These are phyloP conservation scores for Otis tarda DNA, from an alignment of 2,113 vertebrate species.

Conservation along the genomic window DNA sequence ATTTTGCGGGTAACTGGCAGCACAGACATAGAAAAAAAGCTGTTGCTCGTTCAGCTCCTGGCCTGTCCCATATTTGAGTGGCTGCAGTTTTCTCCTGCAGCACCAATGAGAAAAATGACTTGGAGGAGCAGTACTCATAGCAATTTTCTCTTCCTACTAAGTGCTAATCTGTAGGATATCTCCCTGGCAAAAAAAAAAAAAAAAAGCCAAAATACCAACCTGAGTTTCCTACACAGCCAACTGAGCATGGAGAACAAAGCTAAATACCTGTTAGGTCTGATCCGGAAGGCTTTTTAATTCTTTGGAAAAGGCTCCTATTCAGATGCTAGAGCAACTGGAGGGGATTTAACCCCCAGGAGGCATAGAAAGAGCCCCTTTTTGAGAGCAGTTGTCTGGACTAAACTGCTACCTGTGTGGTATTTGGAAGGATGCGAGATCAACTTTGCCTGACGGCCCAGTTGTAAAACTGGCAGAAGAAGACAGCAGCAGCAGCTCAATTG, in stretches of 20 bases:
- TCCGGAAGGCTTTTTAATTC: neutral
- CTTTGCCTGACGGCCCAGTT: constrained; percentile 16
- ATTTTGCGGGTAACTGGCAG: neutral
- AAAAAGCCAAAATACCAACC: neutral
- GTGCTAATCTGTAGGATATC: neutral
- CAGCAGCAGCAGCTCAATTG: constrained; percentile 11
- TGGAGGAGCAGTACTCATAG: neutral
- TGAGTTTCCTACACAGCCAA: neutral
- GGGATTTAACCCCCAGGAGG: neutral
- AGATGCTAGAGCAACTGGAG: neutral
- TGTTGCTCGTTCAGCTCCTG: neutral
- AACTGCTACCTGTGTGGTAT: constrained; percentile 22
- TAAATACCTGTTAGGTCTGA: neutral
- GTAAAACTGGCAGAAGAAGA: neutral
- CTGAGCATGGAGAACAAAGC: neutral
- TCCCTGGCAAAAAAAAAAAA: neutral
- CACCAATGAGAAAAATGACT: neutral
- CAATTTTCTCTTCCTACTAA: constrained; percentile 4
- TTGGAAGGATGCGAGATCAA: neutral
- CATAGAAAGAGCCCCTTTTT: neutral
- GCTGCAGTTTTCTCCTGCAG: neutral
- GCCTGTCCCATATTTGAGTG: neutral
- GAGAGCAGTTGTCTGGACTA: neutral
- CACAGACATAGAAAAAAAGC: neutral
- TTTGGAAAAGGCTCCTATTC: neutral